These are phyloP conservation scores for Trachelus iudaicus DNA, from an alignment of 2,888 invertebrate genomes.

Conservation along the genomic window DNA sequence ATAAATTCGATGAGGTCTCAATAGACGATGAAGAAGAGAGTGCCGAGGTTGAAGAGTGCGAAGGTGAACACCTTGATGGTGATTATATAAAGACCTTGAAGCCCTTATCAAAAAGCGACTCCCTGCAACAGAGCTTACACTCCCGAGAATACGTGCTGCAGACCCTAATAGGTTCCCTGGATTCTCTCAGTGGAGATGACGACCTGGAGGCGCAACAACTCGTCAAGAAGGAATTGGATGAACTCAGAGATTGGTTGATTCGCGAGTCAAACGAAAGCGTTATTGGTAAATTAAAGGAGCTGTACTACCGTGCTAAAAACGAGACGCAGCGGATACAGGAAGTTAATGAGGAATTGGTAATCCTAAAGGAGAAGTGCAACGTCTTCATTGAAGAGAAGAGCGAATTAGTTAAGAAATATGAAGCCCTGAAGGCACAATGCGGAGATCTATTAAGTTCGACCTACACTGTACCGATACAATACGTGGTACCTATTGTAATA, in stretches of 20 bases:
- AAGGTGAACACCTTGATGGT: constrained; percentile 40
- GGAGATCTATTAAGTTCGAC: constrained; percentile 71
- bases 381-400: constrained; percentile 73
- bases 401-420: constrained; percentile 72
- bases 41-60: constrained; percentile 6
- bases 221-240: constrained; percentile 49
- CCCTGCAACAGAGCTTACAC: constrained; percentile 33
- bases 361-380: constrained; percentile 79
- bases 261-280: constrained; percentile 50
- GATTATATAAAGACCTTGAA: constrained; percentile 54
- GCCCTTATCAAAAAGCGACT: constrained; percentile 37
- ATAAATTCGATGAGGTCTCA: constrained; percentile 29
- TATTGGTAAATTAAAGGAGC: constrained; percentile 46
- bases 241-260: constrained; percentile 51
- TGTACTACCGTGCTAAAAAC: constrained; percentile 53
- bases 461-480: constrained; percentile 71
- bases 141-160: constrained; percentile 47
- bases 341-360: constrained; percentile 79
- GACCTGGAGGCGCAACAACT: constrained; percentile 43
- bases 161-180: constrained; percentile 44
- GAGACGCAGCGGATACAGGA: constrained; percentile 71
- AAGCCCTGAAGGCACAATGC: constrained; percentile 71
- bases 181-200: constrained; percentile 46
- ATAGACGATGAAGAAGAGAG: no score
- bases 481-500: constrained; percentile 71